Conservation (phyloP, 2,113 vertebrate genomes). For the Sprattus sprattus region DNA sequence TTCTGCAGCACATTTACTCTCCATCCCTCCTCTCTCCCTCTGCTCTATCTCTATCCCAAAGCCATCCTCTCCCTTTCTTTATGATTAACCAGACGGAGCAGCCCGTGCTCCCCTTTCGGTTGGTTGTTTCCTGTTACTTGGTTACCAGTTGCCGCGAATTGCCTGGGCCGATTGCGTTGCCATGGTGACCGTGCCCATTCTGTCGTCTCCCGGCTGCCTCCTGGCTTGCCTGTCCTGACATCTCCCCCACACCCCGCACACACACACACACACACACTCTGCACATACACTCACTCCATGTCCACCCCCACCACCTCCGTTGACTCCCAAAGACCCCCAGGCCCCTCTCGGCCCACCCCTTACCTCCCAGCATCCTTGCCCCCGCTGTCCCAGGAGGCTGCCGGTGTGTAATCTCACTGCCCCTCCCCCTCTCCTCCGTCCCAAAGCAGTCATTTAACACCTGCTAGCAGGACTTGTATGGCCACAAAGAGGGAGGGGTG, state of each 20-base stretch:
- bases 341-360: conserved; percentile 60
- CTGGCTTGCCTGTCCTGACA: conserved; percentile 65
- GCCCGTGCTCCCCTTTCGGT: conserved; percentile 54
- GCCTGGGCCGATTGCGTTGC: conserved; percentile 76
- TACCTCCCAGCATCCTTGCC: conserved; percentile 48
- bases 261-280: background rate
- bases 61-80: conserved; percentile 39
- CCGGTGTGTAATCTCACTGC: conserved; percentile 53
- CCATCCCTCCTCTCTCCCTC: conserved; percentile 41
- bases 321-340: conserved; percentile 47
- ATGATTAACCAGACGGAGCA: conserved; percentile 68
- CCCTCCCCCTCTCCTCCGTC: conserved; percentile 39
- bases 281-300: conserved; percentile 30
- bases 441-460: conserved; percentile 60
- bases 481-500: conserved; percentile 46
- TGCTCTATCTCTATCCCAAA: conserved; percentile 14
- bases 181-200: conserved; percentile 74
- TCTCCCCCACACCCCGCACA: conserved; percentile 33
- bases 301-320: conserved; percentile 44
- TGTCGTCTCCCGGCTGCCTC: conserved; percentile 71
- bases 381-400: conserved; percentile 62
- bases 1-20: conserved; percentile 37
- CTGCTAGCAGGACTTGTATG: conserved; percentile 52
- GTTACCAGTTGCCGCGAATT: conserved; percentile 76
- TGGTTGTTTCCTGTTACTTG: conserved; percentile 78